Evolutionary conservation across 2,113 vertebrate species (phyloP).

Genomic region (Machaerirhynchus nigripectus): DNA sequence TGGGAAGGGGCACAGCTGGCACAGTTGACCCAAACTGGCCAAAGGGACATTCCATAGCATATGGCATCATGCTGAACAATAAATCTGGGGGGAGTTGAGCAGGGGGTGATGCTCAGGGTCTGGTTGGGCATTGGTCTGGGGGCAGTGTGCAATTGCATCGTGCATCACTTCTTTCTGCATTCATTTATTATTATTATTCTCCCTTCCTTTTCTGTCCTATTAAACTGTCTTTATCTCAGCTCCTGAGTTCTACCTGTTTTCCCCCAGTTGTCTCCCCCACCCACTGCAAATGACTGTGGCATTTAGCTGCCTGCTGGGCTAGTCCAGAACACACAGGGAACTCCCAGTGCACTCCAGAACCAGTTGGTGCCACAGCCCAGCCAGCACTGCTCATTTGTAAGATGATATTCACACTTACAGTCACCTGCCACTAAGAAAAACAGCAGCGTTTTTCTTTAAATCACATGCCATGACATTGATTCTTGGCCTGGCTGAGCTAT

Average conservation of each 20-base stretch:
- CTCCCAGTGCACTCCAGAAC: not conserved
- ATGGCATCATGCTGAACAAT: not conserved
- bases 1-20: not conserved
- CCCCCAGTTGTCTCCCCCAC: not conserved
- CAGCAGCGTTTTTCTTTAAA: not conserved
- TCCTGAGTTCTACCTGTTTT: not conserved
- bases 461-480: not conserved
- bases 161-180: not conserved
- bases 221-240: not conserved
- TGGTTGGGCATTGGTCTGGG: not conserved
- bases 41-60: not conserved
- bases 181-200: not conserved
- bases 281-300: not conserved
- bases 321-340: not conserved
- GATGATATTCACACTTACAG: not conserved
- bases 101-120: not conserved
- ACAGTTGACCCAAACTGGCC: not conserved
- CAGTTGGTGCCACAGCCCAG: not conserved
- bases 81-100: not conserved
- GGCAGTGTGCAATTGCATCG: accelerated
- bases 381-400: not conserved
- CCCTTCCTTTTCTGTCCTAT: not conserved
- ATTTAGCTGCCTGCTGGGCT: not conserved
- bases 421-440: not conserved
- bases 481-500: not conserved